Conservation (phyloP, 2,888 invertebrate species). For the Oscheius sp. region DNA sequence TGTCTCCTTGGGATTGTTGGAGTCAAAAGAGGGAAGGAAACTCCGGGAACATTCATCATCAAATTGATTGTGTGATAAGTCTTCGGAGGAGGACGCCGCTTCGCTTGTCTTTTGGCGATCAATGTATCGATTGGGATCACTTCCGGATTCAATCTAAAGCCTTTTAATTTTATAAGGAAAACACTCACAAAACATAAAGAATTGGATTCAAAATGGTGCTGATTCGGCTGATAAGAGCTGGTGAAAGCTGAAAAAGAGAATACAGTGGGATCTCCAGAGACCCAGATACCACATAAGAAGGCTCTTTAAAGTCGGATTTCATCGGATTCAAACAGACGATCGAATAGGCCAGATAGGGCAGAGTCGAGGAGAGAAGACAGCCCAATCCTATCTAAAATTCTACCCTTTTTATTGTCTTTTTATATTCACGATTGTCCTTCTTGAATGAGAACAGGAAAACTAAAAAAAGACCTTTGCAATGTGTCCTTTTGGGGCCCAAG, state of each 20-base stretch:
- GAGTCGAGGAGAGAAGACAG: slow-evolving; percentile 51
- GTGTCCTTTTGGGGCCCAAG: slow-evolving; percentile 53
- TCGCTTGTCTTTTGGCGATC: slow-evolving; percentile 42
- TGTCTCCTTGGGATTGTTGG: slow-evolving; percentile 55
- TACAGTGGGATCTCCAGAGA: no score
- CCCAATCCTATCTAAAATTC: slow-evolving; percentile 49
- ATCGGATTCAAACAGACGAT: slow-evolving; percentile 57
- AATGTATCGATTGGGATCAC: slow-evolving; percentile 52
- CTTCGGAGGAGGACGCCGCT: slow-evolving; percentile 43
- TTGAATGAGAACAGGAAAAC: not conserved
- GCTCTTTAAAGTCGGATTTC: slow-evolving; percentile 45
- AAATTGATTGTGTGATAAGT: slow-evolving; percentile 58
- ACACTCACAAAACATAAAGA: slow-evolving; percentile 50
- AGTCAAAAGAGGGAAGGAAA: slow-evolving; percentile 56
- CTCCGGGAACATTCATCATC: slow-evolving; percentile 48
- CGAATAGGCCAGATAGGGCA: slow-evolving; percentile 56
- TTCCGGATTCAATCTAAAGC: slow-evolving; percentile 51
- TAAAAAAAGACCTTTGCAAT: slow-evolving; percentile 44
- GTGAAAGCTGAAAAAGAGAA: no score
- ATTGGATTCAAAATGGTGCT: slow-evolving; percentile 54
- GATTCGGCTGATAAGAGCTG: slow-evolving; percentile 45
- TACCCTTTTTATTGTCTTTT: not conserved
- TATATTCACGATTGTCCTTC: no score
- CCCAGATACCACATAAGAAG: slow-evolving; percentile 40
- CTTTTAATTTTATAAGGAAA: not conserved